Conservation (phyloP, 2,888 invertebrate species). For the Lutraria lutraria region DNA sequence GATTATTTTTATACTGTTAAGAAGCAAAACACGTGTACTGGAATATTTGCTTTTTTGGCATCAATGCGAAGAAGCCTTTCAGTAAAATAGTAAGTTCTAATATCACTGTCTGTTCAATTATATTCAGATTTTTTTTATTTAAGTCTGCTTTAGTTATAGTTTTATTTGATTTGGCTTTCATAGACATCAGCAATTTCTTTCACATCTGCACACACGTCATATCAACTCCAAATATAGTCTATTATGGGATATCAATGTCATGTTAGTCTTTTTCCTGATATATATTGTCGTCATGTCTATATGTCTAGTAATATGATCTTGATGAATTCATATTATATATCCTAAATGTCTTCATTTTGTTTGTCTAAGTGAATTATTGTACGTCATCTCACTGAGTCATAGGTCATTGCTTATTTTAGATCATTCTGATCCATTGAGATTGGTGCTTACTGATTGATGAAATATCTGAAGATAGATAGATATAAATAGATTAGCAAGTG, state of each 20-base stretch:
- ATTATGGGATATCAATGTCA: not conserved
- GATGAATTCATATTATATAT: not conserved
- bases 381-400: not conserved
- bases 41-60: not conserved
- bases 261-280: no score
- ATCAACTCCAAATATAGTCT: not conserved
- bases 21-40: not conserved
- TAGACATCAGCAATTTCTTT: not conserved
- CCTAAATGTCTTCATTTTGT: not conserved
- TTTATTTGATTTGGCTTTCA: not conserved
- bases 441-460: not conserved
- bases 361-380: not conserved
- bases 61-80: not conserved
- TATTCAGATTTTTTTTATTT: no score
- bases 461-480: not conserved
- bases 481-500: no score
- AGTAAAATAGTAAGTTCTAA: not conserved
- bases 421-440: not conserved
- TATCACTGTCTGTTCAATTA: not conserved
- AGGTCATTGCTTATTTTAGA: not conserved
- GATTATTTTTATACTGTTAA: not conserved
- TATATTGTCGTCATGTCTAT: no score
- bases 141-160: no score
- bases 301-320: not conserved
- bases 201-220: not conserved